Conservation (phyloP, 2,888 invertebrate genomes). For the Phengaris alcon region DNA sequence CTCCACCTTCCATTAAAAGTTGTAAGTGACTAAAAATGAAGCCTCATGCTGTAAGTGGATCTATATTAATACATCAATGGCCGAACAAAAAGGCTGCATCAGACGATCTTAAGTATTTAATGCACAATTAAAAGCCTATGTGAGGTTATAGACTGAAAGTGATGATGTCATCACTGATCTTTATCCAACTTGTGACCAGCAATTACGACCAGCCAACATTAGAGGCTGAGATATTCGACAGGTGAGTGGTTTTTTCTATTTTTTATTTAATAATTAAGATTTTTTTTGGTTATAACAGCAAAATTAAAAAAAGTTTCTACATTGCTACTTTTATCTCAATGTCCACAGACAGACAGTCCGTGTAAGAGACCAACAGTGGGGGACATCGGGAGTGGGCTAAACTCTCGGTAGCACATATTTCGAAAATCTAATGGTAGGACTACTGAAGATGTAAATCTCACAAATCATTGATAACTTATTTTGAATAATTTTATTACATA, state of each 20-base stretch:
- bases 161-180: slow-evolving; percentile 23
- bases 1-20: not conserved
- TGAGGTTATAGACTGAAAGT: not conserved
- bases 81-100: slow-evolving; percentile 13
- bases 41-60: not conserved
- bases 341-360: no score
- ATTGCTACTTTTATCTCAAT: not conserved
- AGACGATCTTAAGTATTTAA: slow-evolving; percentile 26
- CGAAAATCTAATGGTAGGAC: no score
- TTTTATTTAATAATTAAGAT: slow-evolving; percentile 7
- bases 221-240: slow-evolving; percentile 1
- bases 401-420: no score
- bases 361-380: no score
- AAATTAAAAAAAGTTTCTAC: not conserved
- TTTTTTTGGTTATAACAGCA: not conserved
- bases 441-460: no score
- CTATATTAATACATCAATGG: not conserved
- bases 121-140: slow-evolving; percentile 22
- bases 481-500: no score
- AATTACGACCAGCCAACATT: not conserved
- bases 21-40: not conserved
- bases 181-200: slow-evolving; percentile 13
- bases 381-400: no score
- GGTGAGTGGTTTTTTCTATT: not conserved
- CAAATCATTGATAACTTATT: no score